Conservation (phyloP, 2,888 invertebrate species). For the Chrysomela aeneicollis region DNA sequence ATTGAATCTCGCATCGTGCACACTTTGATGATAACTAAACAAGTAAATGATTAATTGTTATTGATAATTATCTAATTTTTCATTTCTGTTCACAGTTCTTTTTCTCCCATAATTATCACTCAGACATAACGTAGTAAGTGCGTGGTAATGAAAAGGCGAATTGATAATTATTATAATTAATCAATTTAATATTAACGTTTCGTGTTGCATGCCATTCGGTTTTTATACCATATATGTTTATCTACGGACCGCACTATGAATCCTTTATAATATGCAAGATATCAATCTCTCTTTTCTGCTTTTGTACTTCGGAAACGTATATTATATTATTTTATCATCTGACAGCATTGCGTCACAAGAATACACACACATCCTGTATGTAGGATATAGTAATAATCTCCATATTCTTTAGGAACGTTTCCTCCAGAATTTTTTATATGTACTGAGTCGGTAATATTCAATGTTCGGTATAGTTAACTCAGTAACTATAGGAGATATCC, state of each 20-base stretch:
- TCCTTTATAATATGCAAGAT: constrained; percentile 30
- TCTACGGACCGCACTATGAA: constrained; percentile 16
- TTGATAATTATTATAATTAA: constrained; percentile 36
- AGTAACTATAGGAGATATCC: no score
- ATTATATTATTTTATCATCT: constrained; percentile 23
- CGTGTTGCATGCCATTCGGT: constrained; percentile 30
- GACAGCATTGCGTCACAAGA: constrained; percentile 18
- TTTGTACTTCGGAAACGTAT: constrained; percentile 25
- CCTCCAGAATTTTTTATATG: no score
- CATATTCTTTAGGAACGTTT: no score
- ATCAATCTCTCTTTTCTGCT: constrained; percentile 24
- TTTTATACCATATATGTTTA: constrained; percentile 19
- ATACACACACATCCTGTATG: constrained; percentile 23
- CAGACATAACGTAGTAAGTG: constrained; percentile 17
- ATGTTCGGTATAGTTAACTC: no score
- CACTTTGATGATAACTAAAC: no score
- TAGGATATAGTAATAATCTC: constrained; percentile 3
- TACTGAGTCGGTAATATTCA: no score
- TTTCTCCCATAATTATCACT: constrained; percentile 1
- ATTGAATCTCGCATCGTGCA: background rate
- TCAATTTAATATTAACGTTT: constrained; percentile 35
- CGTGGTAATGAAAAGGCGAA: constrained; percentile 28
- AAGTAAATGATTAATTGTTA: no score
- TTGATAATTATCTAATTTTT: background rate
- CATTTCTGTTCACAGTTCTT: constrained; percentile 25